A percentile compares a stretch with the other conserved stretches of the same genome.
These are phyloP conservation scores for Heliopora coerulea DNA, from an alignment of 92 coral and sea anemone genomes.

Conservation along the genomic window DNA sequence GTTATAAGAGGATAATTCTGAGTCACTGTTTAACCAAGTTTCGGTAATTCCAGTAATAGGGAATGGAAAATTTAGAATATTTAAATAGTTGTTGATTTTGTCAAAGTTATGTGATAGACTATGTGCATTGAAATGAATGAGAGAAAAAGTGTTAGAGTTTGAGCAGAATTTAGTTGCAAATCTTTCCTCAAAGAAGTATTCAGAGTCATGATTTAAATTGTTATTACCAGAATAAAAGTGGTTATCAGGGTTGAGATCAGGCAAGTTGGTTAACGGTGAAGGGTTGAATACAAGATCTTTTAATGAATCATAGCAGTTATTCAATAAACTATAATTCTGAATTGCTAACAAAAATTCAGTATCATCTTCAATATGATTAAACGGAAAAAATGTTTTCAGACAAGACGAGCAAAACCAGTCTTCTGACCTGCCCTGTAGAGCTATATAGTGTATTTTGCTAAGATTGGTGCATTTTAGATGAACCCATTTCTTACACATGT, in stretches of 20 bases:
- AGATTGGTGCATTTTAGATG: constrained; percentile 5
- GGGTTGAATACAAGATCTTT: constrained; percentile 29
- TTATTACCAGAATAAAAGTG: neutral
- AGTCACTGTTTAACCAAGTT: constrained; percentile 24
- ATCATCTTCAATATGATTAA: constrained; percentile 5
- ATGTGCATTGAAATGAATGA: constrained; percentile 16
- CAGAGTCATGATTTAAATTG: neutral
- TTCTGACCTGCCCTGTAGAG: neutral
- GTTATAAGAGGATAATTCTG: neutral
- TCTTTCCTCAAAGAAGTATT: constrained; percentile 7
- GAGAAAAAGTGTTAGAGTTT: neutral
- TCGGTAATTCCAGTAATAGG: neutral
- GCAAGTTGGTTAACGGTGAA: neutral
- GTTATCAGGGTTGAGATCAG: constrained; percentile 30
- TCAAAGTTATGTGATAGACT: constrained; percentile 14
- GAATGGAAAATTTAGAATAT: constrained; percentile 22
- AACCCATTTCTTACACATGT: constrained; percentile 11
- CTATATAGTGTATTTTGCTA: neutral
- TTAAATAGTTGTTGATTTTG: constrained; percentile 1
- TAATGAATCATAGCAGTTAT: neutral
- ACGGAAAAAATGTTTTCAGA: neutral
- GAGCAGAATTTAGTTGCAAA: neutral
- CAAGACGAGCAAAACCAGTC: constrained; percentile 4
- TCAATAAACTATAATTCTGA: neutral
- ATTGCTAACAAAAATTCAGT: constrained; percentile 8